These are phyloP conservation scores for Actias luna DNA, from an alignment of 2,888 invertebrate genomes.

Conservation along the genomic window DNA sequence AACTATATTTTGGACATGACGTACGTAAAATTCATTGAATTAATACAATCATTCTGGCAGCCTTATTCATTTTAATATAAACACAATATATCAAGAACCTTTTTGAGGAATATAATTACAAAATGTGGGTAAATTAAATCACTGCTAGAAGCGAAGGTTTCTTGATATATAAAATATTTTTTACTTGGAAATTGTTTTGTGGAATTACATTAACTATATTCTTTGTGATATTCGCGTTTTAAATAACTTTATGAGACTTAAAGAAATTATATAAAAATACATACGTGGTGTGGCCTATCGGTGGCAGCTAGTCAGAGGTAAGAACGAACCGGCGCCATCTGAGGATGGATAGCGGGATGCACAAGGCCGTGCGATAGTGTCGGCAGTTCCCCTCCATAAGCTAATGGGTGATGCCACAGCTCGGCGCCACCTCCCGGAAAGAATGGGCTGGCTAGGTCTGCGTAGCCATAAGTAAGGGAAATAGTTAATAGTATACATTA, in stretches of 20 bases:
- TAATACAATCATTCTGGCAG: too few relatives aligned
- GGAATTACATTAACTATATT: background rate
- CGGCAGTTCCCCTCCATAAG: constrained; percentile 90
- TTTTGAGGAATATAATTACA: too few relatives aligned
- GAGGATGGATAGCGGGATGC: constrained; percentile 98
- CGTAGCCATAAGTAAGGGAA: constrained; percentile 48
- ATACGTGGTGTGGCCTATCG: constrained; percentile 87
- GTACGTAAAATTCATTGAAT: too few relatives aligned
- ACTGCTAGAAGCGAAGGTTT: background rate
- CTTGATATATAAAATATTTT: background rate
- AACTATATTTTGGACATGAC: too few relatives aligned
- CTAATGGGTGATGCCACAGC: constrained; percentile 95
- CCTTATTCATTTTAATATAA: background rate
- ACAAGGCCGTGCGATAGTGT: constrained; percentile 94
- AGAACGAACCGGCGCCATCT: constrained; percentile 96
- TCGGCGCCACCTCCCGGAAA: constrained; percentile 94
- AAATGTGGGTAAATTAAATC: too few relatives aligned
- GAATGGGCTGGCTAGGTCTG: constrained; percentile 97
- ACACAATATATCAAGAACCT: background rate
- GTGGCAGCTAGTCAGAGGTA: constrained; percentile 98
- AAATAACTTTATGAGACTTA: background rate
- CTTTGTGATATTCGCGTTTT: background rate
- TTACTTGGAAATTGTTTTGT: background rate
- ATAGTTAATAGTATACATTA: background rate
- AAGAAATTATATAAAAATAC: constrained; percentile 43